A percentile compares a stretch with the other conserved stretches of the same genome.
Evolutionary conservation across 2,113 vertebrate genomes (phyloP).

Genomic region (Coracopsis vasa): DNA sequence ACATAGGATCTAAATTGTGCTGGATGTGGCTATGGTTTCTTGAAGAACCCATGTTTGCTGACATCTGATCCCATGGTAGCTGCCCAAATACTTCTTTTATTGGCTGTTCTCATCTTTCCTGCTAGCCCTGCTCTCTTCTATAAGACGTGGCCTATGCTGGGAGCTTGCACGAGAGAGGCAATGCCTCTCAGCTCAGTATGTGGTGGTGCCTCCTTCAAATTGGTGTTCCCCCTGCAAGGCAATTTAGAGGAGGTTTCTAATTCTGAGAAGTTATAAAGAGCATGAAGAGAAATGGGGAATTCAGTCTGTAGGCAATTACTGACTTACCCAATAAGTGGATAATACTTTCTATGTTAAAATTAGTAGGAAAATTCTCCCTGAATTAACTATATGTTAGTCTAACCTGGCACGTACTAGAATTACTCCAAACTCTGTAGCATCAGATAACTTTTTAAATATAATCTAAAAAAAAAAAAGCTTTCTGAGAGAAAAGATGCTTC

Average conservation of each 20-base stretch:
- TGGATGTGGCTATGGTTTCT: background rate
- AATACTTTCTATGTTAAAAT: background rate
- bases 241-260: background rate
- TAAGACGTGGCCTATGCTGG: background rate
- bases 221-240: background rate
- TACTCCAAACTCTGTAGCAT: background rate
- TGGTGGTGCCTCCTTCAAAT: background rate
- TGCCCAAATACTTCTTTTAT: background rate
- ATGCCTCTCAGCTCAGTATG: accelerated
- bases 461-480: background rate
- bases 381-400: background rate
- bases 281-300: background rate
- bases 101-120: background rate
- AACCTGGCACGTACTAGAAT: background rate
- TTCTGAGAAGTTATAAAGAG: background rate
- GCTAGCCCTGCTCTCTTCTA: background rate
- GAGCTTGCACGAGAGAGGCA: background rate
- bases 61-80: background rate
- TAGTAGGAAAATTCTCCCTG: background rate
- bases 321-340: background rate
- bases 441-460: background rate
- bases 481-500: background rate
- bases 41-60: background rate
- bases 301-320: background rate
- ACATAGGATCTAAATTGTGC: background rate